A percentile compares a stretch with the other conserved stretches of the same genome.
These are phyloP conservation scores for Rhingia rostrata DNA, from an alignment of 2,888 invertebrate genomes.

Conservation along the genomic window DNA sequence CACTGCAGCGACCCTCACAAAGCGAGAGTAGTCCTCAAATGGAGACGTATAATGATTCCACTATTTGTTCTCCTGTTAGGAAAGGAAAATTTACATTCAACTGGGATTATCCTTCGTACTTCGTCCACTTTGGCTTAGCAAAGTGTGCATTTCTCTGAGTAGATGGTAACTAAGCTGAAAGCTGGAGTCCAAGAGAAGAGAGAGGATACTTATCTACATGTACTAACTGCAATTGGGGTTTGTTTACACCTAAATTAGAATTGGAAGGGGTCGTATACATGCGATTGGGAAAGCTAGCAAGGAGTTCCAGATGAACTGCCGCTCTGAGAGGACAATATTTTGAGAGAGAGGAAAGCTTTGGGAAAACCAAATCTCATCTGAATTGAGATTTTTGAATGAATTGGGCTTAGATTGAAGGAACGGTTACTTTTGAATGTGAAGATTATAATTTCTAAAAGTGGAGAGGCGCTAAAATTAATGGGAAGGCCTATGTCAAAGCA, in stretches of 20 bases:
- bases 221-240: constrained; percentile 34
- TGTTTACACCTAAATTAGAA: constrained; percentile 51
- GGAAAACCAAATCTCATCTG: too few species aligned
- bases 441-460: too few species aligned
- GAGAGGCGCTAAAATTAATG: too few species aligned
- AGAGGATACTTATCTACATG: not conserved
- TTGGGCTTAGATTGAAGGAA: not conserved
- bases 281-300: constrained; percentile 28
- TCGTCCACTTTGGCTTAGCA: not conserved
- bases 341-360: not conserved
- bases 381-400: constrained; percentile 14
- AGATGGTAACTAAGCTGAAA: constrained; percentile 16
- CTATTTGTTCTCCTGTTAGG: constrained; percentile 54
- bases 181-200: not conserved
- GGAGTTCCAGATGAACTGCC: constrained; percentile 33
- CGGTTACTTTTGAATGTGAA: too few species aligned
- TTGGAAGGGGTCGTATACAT: constrained; percentile 56
- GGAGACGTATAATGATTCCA: constrained; percentile 31
- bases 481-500: too few species aligned
- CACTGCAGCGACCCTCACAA: not conserved
- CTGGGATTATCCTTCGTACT: constrained; percentile 24
- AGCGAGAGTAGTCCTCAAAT: constrained; percentile 31
- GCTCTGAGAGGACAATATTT: not conserved
- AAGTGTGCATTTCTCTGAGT: constrained; percentile 14
- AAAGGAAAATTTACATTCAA: constrained; percentile 23